A percentile compares a stretch with the other conserved stretches of the same genome.
Evolutionary conservation across 2,797 vertebrate genomes (phyloP).

Genomic region (Myotis myotis): DNA sequence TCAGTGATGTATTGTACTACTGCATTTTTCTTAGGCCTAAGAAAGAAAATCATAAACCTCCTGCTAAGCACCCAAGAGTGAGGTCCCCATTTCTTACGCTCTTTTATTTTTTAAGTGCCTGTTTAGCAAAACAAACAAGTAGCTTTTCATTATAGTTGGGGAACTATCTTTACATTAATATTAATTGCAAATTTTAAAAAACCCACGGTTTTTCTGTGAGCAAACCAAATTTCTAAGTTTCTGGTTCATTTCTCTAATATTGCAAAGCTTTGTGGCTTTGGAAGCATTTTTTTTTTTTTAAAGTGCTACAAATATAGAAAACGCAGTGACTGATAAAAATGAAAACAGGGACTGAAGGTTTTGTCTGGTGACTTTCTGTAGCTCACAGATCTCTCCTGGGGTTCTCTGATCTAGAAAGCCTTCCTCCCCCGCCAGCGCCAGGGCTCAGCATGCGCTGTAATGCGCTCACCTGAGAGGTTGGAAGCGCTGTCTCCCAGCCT

Average conservation of each 20-base stretch:
- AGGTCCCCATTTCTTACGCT: slow-evolving; percentile 64
- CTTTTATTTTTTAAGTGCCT: slow-evolving; percentile 52
- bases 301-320: not conserved
- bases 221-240: slow-evolving; percentile 52
- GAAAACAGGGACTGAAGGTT: slow-evolving; percentile 28
- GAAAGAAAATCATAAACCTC: slow-evolving; percentile 74
- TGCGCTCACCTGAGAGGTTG: not conserved
- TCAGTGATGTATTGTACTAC: slow-evolving; percentile 78
- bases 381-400: slow-evolving; percentile 4
- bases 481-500: not conserved
- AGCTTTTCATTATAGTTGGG: slow-evolving; percentile 13
- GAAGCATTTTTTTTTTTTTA: not conserved
- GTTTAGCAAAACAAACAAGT: slow-evolving; percentile 77
- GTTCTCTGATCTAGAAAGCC: slow-evolving; percentile 38
- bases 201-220: slow-evolving; percentile 41
- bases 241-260: slow-evolving; percentile 61
- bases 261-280: slow-evolving; percentile 48
- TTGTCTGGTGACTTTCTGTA: slow-evolving; percentile 29
- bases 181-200: slow-evolving; percentile 36
- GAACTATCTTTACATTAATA: slow-evolving; percentile 53
- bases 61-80: slow-evolving; percentile 67
- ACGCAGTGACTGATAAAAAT: slow-evolving; percentile 29
- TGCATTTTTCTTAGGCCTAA: slow-evolving; percentile 74
- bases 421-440: not conserved
- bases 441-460: not conserved